Evolutionary conservation across 2,113 vertebrate genomes (phyloP).

Genomic region (Tychaedon coryphoeus): DNA sequence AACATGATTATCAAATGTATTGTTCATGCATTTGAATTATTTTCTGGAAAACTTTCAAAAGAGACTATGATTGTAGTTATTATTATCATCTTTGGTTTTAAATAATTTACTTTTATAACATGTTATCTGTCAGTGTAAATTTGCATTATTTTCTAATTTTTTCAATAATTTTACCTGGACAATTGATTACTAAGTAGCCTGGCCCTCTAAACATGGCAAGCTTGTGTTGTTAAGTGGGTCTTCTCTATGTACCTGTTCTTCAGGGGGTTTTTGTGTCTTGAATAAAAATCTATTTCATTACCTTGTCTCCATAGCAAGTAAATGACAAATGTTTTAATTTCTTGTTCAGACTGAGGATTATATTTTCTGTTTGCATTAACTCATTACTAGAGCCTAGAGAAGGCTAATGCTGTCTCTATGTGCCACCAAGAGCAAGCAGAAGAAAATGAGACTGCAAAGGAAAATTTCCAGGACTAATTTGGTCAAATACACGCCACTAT

Average conservation of each 20-base stretch:
- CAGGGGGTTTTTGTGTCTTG: neutral
- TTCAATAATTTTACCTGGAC: neutral
- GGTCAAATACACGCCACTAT: neutral
- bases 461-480: neutral
- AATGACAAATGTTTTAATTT: neutral
- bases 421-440: neutral
- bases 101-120: neutral
- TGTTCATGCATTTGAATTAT: neutral
- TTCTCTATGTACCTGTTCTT: rapidly evolving
- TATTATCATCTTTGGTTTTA: neutral
- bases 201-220: neutral
- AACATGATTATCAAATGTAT: neutral
- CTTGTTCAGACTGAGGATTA: neutral
- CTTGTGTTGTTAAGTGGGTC: neutral
- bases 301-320: neutral
- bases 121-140: neutral
- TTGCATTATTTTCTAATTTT: neutral
- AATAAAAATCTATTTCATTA: neutral
- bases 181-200: neutral
- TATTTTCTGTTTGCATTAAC: neutral
- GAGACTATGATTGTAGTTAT: neutral
- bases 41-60: neutral
- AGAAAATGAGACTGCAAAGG: neutral
- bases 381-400: neutral
- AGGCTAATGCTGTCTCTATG: neutral